Evolutionary conservation across 2,888 invertebrate genomes (phyloP), one percentile per base, ranked within the genome.

Genomic region (Carabus problematicus): DNA sequence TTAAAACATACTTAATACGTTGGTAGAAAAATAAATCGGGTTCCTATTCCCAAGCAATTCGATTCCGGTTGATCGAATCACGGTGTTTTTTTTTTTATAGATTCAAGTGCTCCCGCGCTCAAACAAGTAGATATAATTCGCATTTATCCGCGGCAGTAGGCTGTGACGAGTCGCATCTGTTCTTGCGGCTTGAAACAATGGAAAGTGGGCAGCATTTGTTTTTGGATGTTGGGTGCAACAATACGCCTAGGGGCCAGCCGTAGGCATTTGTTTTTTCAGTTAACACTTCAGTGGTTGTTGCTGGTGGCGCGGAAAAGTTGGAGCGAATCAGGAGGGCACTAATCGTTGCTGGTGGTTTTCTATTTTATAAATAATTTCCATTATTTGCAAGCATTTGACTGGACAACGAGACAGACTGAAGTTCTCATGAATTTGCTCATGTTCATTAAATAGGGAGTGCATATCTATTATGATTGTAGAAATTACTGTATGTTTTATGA

Each of bases 181-280:
- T 68, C 68, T 18, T 19, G 39, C 11, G 18, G 47, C 47, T 62
- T 56, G 62, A 69, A 69, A 69, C 69, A 69, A 69, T 62, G 43
- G 62, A 54, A 56, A 61, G 69, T 69, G 47, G 62, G 69, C 62
- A 69, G 62, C 69, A 62, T 62, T 62, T 69, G 62, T 69, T 69
- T 69, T 18, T 29, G 40, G 55, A 56, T 76, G 76, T 76, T 76
- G 77, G 74, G 74, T 74, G 74, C 76, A 79, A 79, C 76, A 79
- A 77, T 78, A 78, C 79, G 79, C 79, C 79, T 76, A 78, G 77
- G 74, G 79, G 78, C 71, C 73, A 77, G 76, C 60, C 60, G n/a
- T 19, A 14, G 29, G 18, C 56, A 56, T 56, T 56, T 56, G 56
- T 56, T 19, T 56, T 56, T 56, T 14, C 18, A 40, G 40, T 56